Base-by-base conservation (phyloP, 2,888 invertebrate genomes). In the Tiphia femorata region DNA sequence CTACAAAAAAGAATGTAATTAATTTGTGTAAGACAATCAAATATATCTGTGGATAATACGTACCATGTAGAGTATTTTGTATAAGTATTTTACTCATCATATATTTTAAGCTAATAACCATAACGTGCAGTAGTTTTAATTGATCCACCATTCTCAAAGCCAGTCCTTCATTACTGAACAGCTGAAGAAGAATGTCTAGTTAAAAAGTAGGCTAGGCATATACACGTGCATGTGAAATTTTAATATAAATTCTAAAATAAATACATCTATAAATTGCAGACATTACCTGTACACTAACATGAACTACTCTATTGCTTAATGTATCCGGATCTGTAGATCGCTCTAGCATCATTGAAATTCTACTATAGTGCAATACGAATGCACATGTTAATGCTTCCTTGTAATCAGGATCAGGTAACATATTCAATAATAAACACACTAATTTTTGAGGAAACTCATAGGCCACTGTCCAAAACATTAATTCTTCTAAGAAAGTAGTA, bases 401-500 rank as follows among this genome's bases (percentile, higher is more conserved):
- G 81, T 97, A 98, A 76, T 93, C 92, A 65, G 94, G 93, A 85
- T 97, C 96, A 1, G 97, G 97, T 75, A 98, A 86, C 92, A 98
- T 94, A 81, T 97, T 96, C 49, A 98, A 88, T 59, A 98, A 85
- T 67, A 98, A 90, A 79, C 97, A 98, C 48, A 98, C 97, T 52
- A 98, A 89, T 81, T 96, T 96, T 85, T 98, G 97, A 0, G 98
- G 98, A 85, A 98, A 98, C 84, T 98, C 97, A 84, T 94, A 96
- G 81, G 95, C 95, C 59, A 98, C 96, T 17, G 96, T 96, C 98
- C 98, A 98, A 86, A 98, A 98, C 71, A 98, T 94, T 67, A 98
- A 88, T 86, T 98, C 98, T 83, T 98, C 97, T 16, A 97, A 86
- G 63, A 97, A 89, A 0, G 94, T 95, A 71, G 89, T 89, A 84